phyloP scores from a whole-genome alignment of 2,797 vertebrate species.

The Heliangelus exortis region DNA sequence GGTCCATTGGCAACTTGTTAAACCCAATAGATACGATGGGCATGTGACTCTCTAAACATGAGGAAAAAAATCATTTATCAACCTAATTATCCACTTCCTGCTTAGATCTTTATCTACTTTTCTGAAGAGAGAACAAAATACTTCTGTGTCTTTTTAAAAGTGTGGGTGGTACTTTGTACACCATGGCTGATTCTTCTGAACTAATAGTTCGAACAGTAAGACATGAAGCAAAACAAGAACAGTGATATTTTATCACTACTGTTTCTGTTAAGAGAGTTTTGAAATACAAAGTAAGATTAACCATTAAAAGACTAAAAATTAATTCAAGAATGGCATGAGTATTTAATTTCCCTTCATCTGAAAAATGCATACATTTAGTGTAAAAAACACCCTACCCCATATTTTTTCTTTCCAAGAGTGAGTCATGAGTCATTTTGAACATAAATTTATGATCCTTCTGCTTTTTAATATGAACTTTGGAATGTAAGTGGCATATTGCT shows the following conservation, averaged over 20 bases:
- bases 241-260: not conserved
- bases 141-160: not conserved
- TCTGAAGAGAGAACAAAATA: not conserved
- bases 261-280: not conserved
- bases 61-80: not conserved
- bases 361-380: not conserved
- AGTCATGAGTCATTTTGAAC: not conserved
- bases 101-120: not conserved
- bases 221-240: not conserved
- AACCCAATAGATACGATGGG: not conserved
- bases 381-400: fast-evolving
- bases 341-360: not conserved
- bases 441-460: not conserved
- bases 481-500: not conserved
- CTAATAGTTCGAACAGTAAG: not conserved
- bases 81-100: not conserved
- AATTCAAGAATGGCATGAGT: not conserved
- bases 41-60: fast-evolving
- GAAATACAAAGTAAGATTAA: not conserved
- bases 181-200: not conserved
- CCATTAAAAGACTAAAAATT: not conserved
- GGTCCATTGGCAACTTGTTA: not conserved
- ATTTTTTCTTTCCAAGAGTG: not conserved
- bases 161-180: not conserved
- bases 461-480: not conserved